Conservation (phyloP, 2,888 invertebrate genomes). For the Agrochola lota region DNA sequence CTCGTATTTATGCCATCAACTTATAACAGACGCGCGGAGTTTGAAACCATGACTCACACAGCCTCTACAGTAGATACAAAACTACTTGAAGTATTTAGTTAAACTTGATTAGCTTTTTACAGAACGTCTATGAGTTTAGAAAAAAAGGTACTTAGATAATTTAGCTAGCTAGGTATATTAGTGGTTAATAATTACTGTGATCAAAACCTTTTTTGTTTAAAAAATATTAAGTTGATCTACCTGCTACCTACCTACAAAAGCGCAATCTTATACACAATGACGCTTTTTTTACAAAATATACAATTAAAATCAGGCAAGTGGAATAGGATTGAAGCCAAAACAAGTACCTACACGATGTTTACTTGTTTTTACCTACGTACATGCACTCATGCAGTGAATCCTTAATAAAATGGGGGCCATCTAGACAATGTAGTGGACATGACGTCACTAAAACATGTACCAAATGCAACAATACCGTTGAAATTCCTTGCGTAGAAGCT, state of each 20-base stretch:
- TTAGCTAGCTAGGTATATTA: neutral
- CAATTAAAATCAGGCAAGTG: neutral
- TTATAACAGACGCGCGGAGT: too few species aligned
- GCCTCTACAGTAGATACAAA: too few species aligned
- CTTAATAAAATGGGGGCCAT: slow-evolving; percentile 37
- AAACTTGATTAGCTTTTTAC: neutral
- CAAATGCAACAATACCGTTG: slow-evolving; percentile 13
- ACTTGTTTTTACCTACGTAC: slow-evolving; percentile 10
- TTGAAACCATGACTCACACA: too few species aligned
- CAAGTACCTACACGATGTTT: slow-evolving; percentile 11
- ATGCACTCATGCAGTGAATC: slow-evolving; percentile 7
- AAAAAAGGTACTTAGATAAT: neutral
- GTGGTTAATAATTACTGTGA: neutral
- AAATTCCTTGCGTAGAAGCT: slow-evolving; percentile 27
- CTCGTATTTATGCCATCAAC: too few species aligned
- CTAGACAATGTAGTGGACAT: slow-evolving; percentile 38
- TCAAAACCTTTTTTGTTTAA: neutral
- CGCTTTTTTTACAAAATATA: neutral
- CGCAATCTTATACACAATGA: neutral
- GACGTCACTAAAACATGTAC: slow-evolving; percentile 32
- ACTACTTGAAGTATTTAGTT: neutral
- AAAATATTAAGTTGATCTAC: neutral
- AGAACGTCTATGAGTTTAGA: neutral
- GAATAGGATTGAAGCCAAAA: neutral
- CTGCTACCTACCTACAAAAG: neutral